Evolutionary conservation across 2,888 invertebrate genomes (phyloP).

Genomic region (Nomada flava): DNA sequence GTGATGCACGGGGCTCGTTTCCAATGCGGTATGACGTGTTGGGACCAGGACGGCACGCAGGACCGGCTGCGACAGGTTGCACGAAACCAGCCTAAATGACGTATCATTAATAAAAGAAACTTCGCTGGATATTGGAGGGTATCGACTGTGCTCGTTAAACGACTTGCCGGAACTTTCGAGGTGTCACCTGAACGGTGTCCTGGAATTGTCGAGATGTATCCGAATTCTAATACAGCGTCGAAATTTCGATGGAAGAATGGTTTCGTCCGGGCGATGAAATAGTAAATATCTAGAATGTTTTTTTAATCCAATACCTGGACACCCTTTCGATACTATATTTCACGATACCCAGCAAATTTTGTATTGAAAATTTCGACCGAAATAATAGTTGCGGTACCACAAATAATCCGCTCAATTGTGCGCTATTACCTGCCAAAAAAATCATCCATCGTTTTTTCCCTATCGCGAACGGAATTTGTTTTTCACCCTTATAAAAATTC

Average conservation of each 20-base stretch:
- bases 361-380: too few species aligned
- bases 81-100: conserved; percentile 49
- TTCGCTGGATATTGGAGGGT: background rate
- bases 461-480: background rate
- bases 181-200: background rate
- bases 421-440: too few species aligned
- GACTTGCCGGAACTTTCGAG: background rate
- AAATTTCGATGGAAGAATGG: too few species aligned
- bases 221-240: too few species aligned
- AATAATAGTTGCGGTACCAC: background rate
- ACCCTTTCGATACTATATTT: too few species aligned
- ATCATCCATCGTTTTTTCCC: background rate
- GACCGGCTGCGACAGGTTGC: conserved; percentile 56
- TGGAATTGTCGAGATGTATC: too few species aligned
- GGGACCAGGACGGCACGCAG: conserved; percentile 16
- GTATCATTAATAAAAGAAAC: conserved; percentile 50
- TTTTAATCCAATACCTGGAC: too few species aligned
- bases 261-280: too few species aligned
- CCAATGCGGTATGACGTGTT: conserved; percentile 24
- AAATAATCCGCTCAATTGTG: background rate
- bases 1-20: conserved; percentile 41
- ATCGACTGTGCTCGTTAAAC: background rate
- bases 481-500: background rate
- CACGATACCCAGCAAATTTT: too few species aligned
- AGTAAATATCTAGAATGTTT: too few species aligned